phyloP scores from a whole-genome alignment of 2,888 invertebrate genomes.

The Cecidostiba fungosa region DNA sequence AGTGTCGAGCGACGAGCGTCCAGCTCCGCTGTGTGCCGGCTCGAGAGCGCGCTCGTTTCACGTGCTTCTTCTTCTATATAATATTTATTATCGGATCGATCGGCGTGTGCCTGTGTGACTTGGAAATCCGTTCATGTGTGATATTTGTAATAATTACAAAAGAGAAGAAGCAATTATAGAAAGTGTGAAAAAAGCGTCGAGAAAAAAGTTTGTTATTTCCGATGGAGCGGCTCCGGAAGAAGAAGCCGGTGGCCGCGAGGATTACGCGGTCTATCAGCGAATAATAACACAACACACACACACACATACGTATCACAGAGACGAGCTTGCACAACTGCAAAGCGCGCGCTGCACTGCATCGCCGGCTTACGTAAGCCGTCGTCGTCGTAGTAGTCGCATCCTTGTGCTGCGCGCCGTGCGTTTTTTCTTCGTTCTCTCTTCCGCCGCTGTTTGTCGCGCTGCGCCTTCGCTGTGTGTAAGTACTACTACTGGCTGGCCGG shows the following conservation, averaged over 20 bases:
- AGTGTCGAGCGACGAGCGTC: constrained; percentile 76
- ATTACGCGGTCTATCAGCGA: neutral
- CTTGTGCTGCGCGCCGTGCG: neutral
- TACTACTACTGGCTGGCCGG: neutral
- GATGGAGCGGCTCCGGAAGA: constrained; percentile 11
- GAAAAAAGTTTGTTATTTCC: neutral
- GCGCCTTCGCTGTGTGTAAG: neutral
- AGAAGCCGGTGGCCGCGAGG: constrained; percentile 27
- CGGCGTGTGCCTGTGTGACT: too few relatives aligned
- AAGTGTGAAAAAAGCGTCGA: neutral
- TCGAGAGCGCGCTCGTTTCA: constrained; percentile 16
- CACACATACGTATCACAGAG: neutral
- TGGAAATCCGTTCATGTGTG: too few relatives aligned
- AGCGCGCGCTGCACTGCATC: neutral
- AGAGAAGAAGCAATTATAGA: too few relatives aligned
- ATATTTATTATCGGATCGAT: too few relatives aligned
- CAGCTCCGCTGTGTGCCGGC: constrained; percentile 46
- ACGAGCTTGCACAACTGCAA: constrained; percentile 9
- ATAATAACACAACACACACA: neutral
- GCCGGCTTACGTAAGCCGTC: constrained; percentile 36
- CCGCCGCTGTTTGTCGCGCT: neutral
- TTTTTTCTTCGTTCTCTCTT: neutral
- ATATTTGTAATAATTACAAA: too few relatives aligned
- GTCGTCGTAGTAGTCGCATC: neutral
- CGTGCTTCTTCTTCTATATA: neutral